Evolutionary conservation across 1,140 invertebrate genomes (phyloP).

Genomic region (Gonioctena quinquepunctata): DNA sequence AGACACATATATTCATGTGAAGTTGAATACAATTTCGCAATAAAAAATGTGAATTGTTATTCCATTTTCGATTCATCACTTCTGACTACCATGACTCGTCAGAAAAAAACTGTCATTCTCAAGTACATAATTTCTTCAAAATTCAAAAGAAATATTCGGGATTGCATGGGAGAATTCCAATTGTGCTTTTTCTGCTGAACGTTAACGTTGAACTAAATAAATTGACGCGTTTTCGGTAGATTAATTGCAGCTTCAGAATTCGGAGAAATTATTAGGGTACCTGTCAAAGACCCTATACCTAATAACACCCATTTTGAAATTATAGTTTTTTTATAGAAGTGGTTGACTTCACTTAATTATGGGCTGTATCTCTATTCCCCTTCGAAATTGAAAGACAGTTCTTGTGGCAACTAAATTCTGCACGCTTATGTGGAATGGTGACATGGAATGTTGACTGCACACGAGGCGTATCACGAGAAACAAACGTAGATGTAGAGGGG

Average conservation of each 20-base stretch:
- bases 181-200: background rate
- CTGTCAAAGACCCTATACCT: constrained; percentile 6
- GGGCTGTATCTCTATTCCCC: constrained; percentile 12
- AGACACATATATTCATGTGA: too few relatives aligned
- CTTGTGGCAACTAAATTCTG: background rate
- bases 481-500: too few relatives aligned
- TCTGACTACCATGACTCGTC: too few relatives aligned
- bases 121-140: too few relatives aligned
- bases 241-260: constrained; percentile 10
- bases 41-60: too few relatives aligned
- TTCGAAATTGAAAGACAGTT: constrained; percentile 12
- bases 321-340: constrained; percentile 12
- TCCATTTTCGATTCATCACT: too few relatives aligned
- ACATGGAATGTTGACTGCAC: background rate
- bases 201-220: background rate
- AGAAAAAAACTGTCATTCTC: too few relatives aligned
- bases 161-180: too few relatives aligned
- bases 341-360: constrained; percentile 10
- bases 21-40: too few relatives aligned
- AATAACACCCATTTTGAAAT: constrained; percentile 15
- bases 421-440: constrained; percentile 4
- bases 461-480: background rate
- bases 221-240: background rate
- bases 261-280: constrained; percentile 10
- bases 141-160: too few relatives aligned